phyloP scores from a whole-genome alignment of 2,797 vertebrate species.

The Sarcophilus harrisii region DNA sequence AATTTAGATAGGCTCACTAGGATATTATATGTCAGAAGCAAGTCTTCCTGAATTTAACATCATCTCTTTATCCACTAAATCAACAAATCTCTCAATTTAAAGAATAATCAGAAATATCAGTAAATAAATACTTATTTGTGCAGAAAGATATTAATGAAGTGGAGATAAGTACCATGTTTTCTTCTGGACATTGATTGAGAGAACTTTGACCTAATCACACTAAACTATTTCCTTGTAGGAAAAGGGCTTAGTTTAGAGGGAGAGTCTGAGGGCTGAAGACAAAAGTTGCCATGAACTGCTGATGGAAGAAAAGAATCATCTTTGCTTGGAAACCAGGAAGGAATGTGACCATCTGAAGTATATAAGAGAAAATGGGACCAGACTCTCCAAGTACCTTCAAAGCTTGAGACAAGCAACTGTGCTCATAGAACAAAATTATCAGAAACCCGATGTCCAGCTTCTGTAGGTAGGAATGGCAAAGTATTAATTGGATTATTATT shows the following conservation, averaged over 20 bases:
- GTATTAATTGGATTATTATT: no score
- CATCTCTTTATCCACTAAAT: background rate
- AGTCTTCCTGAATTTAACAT: background rate
- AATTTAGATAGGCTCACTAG: background rate
- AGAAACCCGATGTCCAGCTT: background rate
- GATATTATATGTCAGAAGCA: background rate
- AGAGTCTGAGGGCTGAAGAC: background rate
- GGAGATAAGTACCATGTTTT: background rate
- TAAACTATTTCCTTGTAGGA: background rate
- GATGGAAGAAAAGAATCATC: background rate
- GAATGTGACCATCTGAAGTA: background rate
- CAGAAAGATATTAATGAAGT: background rate
- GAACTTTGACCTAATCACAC: background rate
- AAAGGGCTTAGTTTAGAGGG: background rate
- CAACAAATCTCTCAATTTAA: background rate
- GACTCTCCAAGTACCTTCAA: background rate
- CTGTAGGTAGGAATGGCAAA: background rate
- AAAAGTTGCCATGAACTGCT: background rate
- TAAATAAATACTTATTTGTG: no score
- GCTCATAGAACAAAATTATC: background rate
- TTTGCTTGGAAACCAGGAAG: no score
- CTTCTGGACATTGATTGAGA: background rate
- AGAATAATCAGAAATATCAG: no score
- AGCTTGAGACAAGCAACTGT: background rate
- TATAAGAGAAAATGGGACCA: background rate